These are phyloP conservation scores for Brachynemurus nebulosus DNA, from an alignment of 2,888 invertebrate species.

Conservation along the genomic window DNA sequence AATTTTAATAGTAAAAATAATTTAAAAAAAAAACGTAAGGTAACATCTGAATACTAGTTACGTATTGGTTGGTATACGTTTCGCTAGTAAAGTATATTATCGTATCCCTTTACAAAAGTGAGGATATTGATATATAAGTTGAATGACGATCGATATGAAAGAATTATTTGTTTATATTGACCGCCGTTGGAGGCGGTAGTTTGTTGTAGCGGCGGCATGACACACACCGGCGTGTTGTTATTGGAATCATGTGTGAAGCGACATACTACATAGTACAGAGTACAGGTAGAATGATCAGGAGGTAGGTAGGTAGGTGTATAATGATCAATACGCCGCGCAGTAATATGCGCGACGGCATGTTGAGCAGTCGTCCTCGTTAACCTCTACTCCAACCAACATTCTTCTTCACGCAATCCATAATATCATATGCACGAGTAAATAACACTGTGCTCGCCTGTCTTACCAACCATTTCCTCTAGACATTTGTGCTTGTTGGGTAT, in stretches of 20 bases:
- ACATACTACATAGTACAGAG: too few species aligned
- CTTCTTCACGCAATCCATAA: background rate
- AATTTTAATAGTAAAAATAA: too few species aligned
- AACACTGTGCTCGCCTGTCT: background rate
- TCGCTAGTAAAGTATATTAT: too few species aligned
- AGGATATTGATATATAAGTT: too few species aligned
- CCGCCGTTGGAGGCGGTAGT: slow-evolving; percentile 1
- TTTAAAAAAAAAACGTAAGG: too few species aligned
- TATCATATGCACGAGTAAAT: slow-evolving; percentile 1
- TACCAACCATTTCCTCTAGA: background rate
- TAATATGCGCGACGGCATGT: background rate
- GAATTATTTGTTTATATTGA: slow-evolving; percentile 3
- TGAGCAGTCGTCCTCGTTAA: background rate
- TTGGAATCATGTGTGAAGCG: too few species aligned
- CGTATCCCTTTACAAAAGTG: too few species aligned
- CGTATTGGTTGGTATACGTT: too few species aligned
- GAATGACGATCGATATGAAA: slow-evolving; percentile 2
- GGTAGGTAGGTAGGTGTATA: background rate
- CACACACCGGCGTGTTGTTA: slow-evolving; percentile 1
- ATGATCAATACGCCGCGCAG: slow-evolving; percentile 1
- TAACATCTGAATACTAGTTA: too few species aligned
- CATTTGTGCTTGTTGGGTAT: background rate
- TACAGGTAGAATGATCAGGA: slow-evolving; percentile 2
- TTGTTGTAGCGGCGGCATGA: slow-evolving; percentile 5
- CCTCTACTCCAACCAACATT: background rate